Evolutionary conservation across 2,888 invertebrate species (phyloP).

Genomic region (Aproaerema taeniolella): DNA sequence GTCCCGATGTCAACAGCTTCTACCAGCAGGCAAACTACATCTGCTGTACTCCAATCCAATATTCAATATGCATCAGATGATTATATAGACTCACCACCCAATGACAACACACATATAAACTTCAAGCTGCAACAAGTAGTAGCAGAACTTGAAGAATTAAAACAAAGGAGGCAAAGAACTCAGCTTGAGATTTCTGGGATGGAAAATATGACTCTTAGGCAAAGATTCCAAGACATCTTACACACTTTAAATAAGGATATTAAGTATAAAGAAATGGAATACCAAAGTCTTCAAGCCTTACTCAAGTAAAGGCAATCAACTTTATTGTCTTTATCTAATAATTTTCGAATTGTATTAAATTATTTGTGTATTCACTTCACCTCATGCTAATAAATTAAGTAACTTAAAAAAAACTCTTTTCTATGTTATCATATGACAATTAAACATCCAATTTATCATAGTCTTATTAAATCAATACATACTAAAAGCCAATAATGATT

Average conservation of each 20-base stretch:
- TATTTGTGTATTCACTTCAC: too few species aligned
- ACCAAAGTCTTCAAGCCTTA: conserved; percentile 24
- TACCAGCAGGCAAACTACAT: not conserved
- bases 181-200: conserved; percentile 87
- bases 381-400: too few species aligned
- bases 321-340: too few species aligned
- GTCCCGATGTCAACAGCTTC: conserved; percentile 4
- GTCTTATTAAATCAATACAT: too few species aligned
- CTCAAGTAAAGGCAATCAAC: conserved; percentile 17
- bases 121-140: conserved; percentile 81
- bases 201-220: conserved; percentile 87
- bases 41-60: conserved; percentile 5
- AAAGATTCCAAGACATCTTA: conserved; percentile 85
- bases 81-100: conserved; percentile 15
- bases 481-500: too few species aligned
- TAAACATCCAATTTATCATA: too few species aligned
- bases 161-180: conserved; percentile 83
- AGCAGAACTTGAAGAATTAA: conserved; percentile 82
- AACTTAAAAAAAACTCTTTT: too few species aligned
- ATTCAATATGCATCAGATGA: conserved; percentile 17
- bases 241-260: conserved; percentile 85
- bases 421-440: too few species aligned
- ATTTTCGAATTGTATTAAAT: not conserved
- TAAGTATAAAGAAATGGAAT: conserved; percentile 82
- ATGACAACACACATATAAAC: conserved; percentile 52